phyloP scores from a whole-genome alignment of 2,113 vertebrate species.

The Phylloscopus trochiloides region DNA sequence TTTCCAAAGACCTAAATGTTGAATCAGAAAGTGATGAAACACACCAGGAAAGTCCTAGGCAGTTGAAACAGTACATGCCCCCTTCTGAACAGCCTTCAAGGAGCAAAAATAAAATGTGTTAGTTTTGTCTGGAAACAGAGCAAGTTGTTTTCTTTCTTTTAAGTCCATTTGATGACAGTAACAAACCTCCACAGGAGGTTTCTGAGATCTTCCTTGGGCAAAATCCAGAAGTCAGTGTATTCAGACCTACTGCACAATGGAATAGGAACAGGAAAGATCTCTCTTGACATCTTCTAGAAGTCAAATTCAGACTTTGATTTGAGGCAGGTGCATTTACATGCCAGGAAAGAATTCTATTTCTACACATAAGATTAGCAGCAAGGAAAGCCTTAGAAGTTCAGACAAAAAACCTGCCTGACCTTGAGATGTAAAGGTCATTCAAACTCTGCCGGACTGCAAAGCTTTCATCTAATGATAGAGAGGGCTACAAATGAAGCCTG shows the following conservation, averaged over 20 bases:
- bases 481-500: background rate
- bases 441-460: background rate
- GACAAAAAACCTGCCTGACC: background rate
- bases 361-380: background rate
- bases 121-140: background rate
- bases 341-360: background rate
- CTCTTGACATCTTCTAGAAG: background rate
- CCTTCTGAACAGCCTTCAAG: background rate
- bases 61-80: background rate
- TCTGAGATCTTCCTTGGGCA: background rate
- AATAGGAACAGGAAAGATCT: background rate
- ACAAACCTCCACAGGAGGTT: background rate
- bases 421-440: background rate
- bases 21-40: conserved; percentile 21
- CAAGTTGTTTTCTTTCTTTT: background rate
- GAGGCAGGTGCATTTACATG: background rate
- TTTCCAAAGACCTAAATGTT: conserved; percentile 9
- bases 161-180: background rate
- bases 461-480: background rate
- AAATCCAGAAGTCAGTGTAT: background rate
- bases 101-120: background rate
- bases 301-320: background rate
- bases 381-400: background rate
- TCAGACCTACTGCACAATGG: background rate
- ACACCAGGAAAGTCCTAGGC: background rate